phyloP scores from a whole-genome alignment of 2,113 vertebrate species.

The Danio rerio region GRCz12tu NC_133192.1:11823501-11824000 shows the following conservation, averaged over 20 bases:
- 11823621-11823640: not conserved
- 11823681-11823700: not conserved
- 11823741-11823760: not conserved
- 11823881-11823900: too few relatives aligned
- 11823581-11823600: not conserved
- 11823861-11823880: too few relatives aligned
- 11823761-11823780: not conserved
- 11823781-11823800: not conserved
- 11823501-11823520: not conserved
- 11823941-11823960: too few relatives aligned
- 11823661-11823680: slow-evolving; percentile 1
- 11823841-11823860: too few relatives aligned
- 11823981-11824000: too few relatives aligned
- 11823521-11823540: not conserved
- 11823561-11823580: not conserved
- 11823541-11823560: not conserved
- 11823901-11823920: too few relatives aligned
- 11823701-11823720: not conserved
- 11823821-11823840: not conserved
- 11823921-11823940: too few relatives aligned
- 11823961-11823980: too few relatives aligned
- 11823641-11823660: not conserved
- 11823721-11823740: not conserved
- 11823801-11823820: not conserved
- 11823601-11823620: not conserved